These are phyloP conservation scores for Drosophila triauraria DNA, from an alignment of 1,140 invertebrate species.

Conservation along the genomic window DNA sequence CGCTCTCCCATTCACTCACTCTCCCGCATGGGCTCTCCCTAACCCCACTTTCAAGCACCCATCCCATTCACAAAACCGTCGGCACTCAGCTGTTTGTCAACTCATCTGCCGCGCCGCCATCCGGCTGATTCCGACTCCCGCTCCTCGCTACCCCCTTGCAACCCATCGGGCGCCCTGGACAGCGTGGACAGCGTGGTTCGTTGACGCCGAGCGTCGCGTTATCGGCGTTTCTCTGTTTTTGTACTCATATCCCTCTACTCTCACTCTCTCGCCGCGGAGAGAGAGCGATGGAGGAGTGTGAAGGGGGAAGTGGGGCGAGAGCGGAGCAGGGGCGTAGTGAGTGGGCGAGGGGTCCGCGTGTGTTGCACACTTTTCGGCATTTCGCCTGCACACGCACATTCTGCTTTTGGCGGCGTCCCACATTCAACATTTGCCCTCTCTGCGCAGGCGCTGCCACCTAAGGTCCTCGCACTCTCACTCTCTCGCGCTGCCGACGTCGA, in stretches of 20 bases:
- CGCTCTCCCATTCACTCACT: slow-evolving; percentile 4
- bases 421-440: slow-evolving; percentile 47
- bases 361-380: slow-evolving; percentile 82
- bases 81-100: slow-evolving; percentile 83
- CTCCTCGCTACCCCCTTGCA: background rate
- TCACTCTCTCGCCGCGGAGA: slow-evolving; percentile 3
- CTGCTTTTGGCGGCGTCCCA: slow-evolving; percentile 80
- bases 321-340: background rate
- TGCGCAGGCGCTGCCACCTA: slow-evolving; percentile 63
- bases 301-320: background rate
- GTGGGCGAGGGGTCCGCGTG: slow-evolving; percentile 44
- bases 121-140: slow-evolving; percentile 57
- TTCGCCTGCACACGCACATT: slow-evolving; percentile 81
- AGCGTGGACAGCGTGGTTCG: slow-evolving; percentile 61
- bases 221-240: slow-evolving; percentile 84
- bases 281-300: background rate
- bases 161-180: slow-evolving; percentile 19
- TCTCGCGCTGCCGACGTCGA: slow-evolving; percentile 47
- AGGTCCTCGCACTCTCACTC: slow-evolving; percentile 44
- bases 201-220: slow-evolving; percentile 77
- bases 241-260: slow-evolving; percentile 80
- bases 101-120: slow-evolving; percentile 80
- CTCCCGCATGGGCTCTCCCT: slow-evolving; percentile 8
- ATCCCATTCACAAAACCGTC: slow-evolving; percentile 78
- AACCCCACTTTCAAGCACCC: slow-evolving; percentile 36